phyloP scores from a whole-genome alignment of 2,797 vertebrate species.

The Vireo griseus region DNA sequence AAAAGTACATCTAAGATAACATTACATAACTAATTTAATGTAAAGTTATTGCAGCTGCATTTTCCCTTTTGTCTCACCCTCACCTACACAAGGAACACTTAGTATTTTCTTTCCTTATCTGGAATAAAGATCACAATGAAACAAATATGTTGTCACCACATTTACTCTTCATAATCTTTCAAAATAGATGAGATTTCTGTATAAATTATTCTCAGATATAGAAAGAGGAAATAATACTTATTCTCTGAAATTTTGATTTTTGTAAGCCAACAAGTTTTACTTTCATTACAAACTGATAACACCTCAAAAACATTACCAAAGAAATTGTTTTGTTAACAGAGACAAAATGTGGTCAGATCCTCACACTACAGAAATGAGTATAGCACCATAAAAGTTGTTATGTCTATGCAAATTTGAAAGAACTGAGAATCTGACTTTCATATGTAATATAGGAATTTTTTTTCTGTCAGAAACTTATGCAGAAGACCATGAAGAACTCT shows the following conservation, averaged over 20 bases:
- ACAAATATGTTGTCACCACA: not conserved
- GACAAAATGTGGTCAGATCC: not conserved
- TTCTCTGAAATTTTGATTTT: not conserved
- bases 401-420: not conserved
- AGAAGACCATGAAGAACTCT: not conserved
- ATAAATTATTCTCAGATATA: not conserved
- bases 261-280: not conserved
- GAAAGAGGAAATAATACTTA: not conserved
- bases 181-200: not conserved
- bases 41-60: not conserved
- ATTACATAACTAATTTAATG: not conserved
- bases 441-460: not conserved
- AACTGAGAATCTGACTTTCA: not conserved
- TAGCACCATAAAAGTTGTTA: conserved; percentile 15
- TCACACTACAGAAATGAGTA: not conserved
- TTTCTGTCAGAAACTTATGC: not conserved
- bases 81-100: not conserved
- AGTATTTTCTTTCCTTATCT: not conserved
- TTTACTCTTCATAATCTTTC: not conserved
- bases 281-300: not conserved
- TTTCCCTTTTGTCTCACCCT: not conserved
- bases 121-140: not conserved
- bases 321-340: not conserved
- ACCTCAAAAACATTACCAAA: not conserved
- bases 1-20: not conserved